Evolutionary conservation across 2,888 invertebrate genomes (phyloP).

Genomic region (Meta bourneti): DNA sequence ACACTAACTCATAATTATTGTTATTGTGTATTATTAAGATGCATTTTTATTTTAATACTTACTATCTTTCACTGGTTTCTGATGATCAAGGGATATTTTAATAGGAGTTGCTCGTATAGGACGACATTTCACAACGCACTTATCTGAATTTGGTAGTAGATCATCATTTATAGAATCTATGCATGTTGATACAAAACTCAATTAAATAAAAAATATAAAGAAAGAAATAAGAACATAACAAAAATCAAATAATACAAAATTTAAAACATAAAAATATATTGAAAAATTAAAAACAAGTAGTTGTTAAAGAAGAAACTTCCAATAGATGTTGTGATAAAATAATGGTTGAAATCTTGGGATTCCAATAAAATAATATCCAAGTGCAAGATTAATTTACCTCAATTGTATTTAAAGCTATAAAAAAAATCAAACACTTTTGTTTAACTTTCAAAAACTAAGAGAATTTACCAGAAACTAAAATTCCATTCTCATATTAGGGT

Average conservation of each 20-base stretch:
- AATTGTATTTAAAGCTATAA: too few species aligned
- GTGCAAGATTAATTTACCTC: too few species aligned
- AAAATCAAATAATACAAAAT: conserved; percentile 29
- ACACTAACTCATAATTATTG: background rate
- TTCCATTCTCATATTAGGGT: too few species aligned
- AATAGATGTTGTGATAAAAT: too few species aligned
- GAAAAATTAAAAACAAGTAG: background rate
- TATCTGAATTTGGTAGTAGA: conserved; percentile 65
- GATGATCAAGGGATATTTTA: conserved; percentile 85
- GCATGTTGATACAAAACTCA: conserved; percentile 27
- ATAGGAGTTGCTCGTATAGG: conserved; percentile 84
- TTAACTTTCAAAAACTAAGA: too few species aligned
- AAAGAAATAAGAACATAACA: background rate
- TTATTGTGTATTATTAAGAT: too few species aligned
- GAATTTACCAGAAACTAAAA: too few species aligned
- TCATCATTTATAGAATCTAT: conserved; percentile 72
- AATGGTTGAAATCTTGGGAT: too few species aligned
- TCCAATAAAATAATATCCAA: too few species aligned
- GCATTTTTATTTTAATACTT: conserved; percentile 52
- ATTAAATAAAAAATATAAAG: background rate
- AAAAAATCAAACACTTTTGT: too few species aligned
- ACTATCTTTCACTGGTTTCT: conserved; percentile 82
- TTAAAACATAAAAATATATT: conserved; percentile 15
- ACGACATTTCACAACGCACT: conserved; percentile 72
- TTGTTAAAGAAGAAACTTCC: too few species aligned